Percentiles rank a stretch among this genome's conserved stretches.
These are phyloP conservation scores for Copsychus sechellarum DNA, from an alignment of 2,113 vertebrate genomes.

Conservation along the genomic window DNA sequence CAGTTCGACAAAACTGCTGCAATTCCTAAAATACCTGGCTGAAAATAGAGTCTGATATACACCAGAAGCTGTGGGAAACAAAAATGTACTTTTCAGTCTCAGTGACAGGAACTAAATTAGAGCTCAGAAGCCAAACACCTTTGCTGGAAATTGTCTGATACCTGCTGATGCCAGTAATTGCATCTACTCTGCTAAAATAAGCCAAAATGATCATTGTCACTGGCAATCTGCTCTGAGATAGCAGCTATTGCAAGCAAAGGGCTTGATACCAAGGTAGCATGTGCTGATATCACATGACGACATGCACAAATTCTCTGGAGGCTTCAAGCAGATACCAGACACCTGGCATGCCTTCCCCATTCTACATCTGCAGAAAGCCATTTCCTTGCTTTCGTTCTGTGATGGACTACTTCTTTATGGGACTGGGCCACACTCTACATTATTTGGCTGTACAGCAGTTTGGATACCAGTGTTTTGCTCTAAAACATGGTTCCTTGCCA, in stretches of 20 bases:
- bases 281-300: neutral
- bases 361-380: neutral
- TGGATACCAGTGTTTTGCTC: neutral
- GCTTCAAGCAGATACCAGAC: neutral
- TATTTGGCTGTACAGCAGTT: neutral
- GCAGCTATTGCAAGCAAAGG: neutral
- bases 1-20: neutral
- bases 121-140: neutral
- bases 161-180: neutral
- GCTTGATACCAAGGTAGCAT: neutral
- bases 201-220: neutral
- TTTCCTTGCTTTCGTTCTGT: neutral
- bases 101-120: neutral
- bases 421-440: neutral
- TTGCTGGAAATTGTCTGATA: neutral
- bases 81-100: neutral
- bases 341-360: neutral
- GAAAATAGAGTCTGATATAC: neutral
- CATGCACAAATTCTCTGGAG: neutral
- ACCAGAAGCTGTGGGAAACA: neutral
- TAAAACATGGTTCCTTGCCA: neutral
- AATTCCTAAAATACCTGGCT: neutral
- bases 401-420: neutral
- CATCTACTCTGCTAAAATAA: conserved; percentile 12
- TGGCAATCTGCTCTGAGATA: neutral